Evolutionary conservation across 2,888 invertebrate species (phyloP).

Genomic region (Drosophila pseudotakahashii): DNA sequence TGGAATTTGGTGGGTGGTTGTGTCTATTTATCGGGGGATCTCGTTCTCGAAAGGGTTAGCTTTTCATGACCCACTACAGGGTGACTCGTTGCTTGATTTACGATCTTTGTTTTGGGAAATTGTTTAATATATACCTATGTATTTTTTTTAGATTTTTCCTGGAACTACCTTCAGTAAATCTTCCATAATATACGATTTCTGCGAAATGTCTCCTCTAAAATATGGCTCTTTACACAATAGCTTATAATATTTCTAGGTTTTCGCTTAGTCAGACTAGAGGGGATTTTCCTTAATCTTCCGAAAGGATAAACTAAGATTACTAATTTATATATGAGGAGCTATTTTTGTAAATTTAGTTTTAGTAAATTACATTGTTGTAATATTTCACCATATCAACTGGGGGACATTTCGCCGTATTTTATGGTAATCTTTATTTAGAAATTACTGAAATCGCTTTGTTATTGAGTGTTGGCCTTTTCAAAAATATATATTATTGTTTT

Average conservation of each 20-base stretch:
- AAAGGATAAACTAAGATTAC: too few relatives aligned
- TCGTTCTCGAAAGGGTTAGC: not conserved
- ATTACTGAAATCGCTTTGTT: not conserved
- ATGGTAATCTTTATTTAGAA: conserved; percentile 7
- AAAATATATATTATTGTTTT: not conserved
- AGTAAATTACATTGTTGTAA: not conserved
- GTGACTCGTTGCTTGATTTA: not conserved
- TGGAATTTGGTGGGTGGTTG: conserved; percentile 35
- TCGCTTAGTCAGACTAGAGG: not conserved
- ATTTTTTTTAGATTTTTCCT: not conserved
- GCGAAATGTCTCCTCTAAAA: not conserved
- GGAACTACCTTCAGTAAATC: not conserved
- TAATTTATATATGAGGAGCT: not conserved
- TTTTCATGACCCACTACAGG: not conserved
- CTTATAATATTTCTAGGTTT: not conserved
- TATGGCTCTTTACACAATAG: not conserved
- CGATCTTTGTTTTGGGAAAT: not conserved
- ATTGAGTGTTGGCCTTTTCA: not conserved
- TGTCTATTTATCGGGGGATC: conserved; percentile 9
- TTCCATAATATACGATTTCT: not conserved
- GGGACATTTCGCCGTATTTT: not conserved
- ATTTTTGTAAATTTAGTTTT: not conserved
- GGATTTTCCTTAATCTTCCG: not conserved
- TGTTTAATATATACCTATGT: too few relatives aligned
- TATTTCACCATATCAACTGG: not conserved